These are phyloP conservation scores for Eulemur mongoz DNA, from an alignment of 2,797 vertebrate species.

Conservation along the genomic window DNA sequence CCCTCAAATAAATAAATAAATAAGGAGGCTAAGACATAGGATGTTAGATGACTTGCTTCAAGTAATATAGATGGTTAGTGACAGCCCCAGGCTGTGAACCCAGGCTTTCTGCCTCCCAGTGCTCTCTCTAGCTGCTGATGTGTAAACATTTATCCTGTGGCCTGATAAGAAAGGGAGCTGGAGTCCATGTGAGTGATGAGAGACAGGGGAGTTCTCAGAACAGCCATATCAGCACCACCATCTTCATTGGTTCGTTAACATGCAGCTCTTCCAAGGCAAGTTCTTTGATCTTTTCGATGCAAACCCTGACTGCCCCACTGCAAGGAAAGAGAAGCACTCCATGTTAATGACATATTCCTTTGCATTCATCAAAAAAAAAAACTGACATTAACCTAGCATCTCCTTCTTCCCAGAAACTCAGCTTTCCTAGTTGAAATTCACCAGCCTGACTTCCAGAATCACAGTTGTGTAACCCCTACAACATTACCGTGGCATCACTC, in stretches of 20 bases:
- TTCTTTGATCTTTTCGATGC: conserved; percentile 37
- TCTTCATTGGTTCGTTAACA: background rate
- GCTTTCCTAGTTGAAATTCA: conserved; percentile 67
- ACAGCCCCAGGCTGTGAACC: background rate
- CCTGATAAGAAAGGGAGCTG: background rate
- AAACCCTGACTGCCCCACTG: conserved; percentile 37
- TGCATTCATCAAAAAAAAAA: background rate
- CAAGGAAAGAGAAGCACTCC: background rate
- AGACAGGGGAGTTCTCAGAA: background rate
- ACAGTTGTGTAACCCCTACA: conserved; percentile 71
- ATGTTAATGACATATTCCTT: background rate
- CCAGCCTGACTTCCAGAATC: conserved; percentile 80
- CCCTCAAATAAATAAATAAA: background rate
- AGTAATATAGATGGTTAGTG: background rate
- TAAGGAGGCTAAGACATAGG: background rate
- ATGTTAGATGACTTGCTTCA: background rate
- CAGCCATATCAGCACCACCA: background rate
- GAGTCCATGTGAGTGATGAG: background rate
- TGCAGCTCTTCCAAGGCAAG: background rate
- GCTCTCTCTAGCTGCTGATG: background rate
- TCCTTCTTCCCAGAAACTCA: background rate
- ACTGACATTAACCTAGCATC: background rate
- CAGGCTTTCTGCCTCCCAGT: background rate
- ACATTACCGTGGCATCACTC: conserved; percentile 67
- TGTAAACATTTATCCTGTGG: background rate